phyloP scores from a whole-genome alignment of 2,888 invertebrate species.

The Malachius bipustulatus region DNA sequence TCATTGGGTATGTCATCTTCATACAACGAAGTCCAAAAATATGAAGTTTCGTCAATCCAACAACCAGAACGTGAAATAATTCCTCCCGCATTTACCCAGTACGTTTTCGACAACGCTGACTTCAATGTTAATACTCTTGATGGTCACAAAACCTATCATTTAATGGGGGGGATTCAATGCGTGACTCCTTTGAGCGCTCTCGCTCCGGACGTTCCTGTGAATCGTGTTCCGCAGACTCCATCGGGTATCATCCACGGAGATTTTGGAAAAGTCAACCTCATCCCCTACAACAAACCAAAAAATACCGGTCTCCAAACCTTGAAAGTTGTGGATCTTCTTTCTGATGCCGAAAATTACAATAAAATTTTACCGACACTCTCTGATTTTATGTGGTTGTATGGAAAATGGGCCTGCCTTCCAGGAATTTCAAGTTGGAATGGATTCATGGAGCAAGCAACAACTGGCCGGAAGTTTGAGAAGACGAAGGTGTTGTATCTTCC shows the following conservation, averaged over 20 bases:
- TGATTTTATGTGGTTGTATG: slow-evolving; percentile 15
- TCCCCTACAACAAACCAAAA: neutral
- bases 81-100: slow-evolving; percentile 11
- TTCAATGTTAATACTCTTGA: slow-evolving; percentile 18
- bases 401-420: slow-evolving; percentile 10
- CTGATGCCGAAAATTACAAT: neutral
- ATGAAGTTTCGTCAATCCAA: slow-evolving; percentile 19
- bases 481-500: slow-evolving; percentile 25
- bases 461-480: slow-evolving; percentile 18
- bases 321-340: neutral
- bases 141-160: slow-evolving; percentile 17
- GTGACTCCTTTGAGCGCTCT: slow-evolving; percentile 11
- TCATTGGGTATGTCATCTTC: slow-evolving; percentile 19
- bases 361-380: slow-evolving; percentile 4
- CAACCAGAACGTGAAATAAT: slow-evolving; percentile 11
- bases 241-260: slow-evolving; percentile 2
- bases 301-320: neutral
- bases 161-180: slow-evolving; percentile 16
- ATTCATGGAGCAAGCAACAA: slow-evolving; percentile 23
- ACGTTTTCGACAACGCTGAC: slow-evolving; percentile 17
- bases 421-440: slow-evolving; percentile 23
- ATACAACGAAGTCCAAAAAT: slow-evolving; percentile 19
- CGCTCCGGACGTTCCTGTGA: slow-evolving; percentile 7
- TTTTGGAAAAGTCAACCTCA: neutral
- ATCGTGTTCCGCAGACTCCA: slow-evolving; percentile 4